Conservation (phyloP, 2,797 vertebrate species). For the Odontamblyopus lacepedii region DNA sequence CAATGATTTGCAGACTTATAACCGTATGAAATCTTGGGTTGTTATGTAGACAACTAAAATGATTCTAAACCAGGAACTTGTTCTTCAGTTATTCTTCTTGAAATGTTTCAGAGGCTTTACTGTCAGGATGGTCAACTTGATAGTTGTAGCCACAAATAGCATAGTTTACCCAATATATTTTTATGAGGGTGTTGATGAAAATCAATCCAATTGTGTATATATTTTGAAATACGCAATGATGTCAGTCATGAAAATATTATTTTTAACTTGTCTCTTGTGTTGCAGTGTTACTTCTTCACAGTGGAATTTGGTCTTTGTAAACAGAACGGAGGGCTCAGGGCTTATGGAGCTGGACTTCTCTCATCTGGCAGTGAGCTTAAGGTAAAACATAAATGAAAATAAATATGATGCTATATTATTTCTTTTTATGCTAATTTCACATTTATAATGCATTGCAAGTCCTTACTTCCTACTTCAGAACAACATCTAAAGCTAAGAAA, state of each 20-base stretch:
- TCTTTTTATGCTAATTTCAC: background rate
- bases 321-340: constrained; percentile 87
- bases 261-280: constrained; percentile 13
- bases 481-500: background rate
- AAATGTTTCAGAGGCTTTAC: too few species aligned
- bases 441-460: background rate
- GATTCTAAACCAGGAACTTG: too few species aligned
- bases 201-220: background rate
- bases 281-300: constrained; percentile 95
- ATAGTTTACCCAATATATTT: background rate
- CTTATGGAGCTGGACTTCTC: constrained; percentile 91
- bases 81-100: too few species aligned
- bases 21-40: too few species aligned
- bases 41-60: too few species aligned
- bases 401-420: background rate
- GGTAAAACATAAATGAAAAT: constrained; percentile 17
- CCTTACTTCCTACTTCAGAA: background rate
- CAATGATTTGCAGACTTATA: background rate
- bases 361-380: constrained; percentile 91
- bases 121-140: too few species aligned
- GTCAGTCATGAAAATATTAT: background rate
- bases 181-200: background rate
- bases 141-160: background rate
- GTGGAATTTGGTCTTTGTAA: constrained; percentile 96
- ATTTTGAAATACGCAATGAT: background rate